Evolutionary conservation across 2,113 vertebrate genomes (phyloP).

Genomic region (Sapayoa aenigma): DNA sequence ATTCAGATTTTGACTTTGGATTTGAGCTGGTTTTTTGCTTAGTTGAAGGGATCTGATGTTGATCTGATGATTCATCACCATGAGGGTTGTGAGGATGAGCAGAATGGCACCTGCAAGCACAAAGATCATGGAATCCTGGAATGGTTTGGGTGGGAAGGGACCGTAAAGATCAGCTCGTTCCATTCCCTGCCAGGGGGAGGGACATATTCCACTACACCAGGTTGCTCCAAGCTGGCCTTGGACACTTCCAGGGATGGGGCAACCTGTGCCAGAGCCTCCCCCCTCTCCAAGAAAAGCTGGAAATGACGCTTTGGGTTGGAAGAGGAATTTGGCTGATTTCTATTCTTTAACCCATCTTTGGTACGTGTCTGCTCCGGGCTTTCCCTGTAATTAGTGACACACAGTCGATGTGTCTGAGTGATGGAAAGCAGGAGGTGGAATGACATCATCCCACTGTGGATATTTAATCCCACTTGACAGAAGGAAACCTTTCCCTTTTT

Average conservation of each 20-base stretch:
- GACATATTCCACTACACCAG: fast-evolving
- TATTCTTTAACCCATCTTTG: not conserved
- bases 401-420: not conserved
- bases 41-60: not conserved
- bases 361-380: not conserved
- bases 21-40: not conserved
- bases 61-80: not conserved
- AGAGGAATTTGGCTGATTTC: not conserved
- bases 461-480: not conserved
- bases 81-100: not conserved
- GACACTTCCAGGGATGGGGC: not conserved
- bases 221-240: not conserved
- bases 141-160: not conserved
- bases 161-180: not conserved
- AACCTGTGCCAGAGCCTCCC: not conserved
- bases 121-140: not conserved
- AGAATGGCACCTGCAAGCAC: not conserved
- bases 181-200: not conserved
- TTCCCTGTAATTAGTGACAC: not conserved
- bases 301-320: not conserved
- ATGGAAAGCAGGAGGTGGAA: constrained; percentile 25
- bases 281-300: fast-evolving
- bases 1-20: not conserved
- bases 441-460: not conserved
- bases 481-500: not conserved